Conservation (phyloP, 2,888 invertebrate genomes). For the Microplitis manilae region DNA sequence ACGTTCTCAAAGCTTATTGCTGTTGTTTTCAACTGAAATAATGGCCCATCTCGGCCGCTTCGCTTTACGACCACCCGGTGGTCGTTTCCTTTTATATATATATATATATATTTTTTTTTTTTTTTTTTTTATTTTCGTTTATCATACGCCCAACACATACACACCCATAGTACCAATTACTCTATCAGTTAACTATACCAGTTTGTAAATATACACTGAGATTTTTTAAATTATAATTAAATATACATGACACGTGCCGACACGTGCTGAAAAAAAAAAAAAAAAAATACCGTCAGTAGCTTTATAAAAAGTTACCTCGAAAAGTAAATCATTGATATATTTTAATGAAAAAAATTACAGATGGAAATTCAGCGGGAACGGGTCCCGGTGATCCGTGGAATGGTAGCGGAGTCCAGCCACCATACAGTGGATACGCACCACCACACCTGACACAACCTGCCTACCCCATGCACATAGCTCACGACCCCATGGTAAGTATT, state of each 20-base stretch:
- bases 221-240: too few relatives aligned
- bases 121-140: too few relatives aligned
- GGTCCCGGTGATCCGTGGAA: slow-evolving; percentile 73
- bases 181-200: background rate
- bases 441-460: slow-evolving; percentile 70
- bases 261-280: background rate
- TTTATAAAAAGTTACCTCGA: background rate
- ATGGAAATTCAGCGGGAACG: slow-evolving; percentile 71
- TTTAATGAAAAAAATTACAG: slow-evolving; percentile 57
- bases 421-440: slow-evolving; percentile 69
- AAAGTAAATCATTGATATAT: background rate
- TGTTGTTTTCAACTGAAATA: slow-evolving; percentile 67
- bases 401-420: slow-evolving; percentile 73
- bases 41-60: slow-evolving; percentile 49
- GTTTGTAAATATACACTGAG: background rate
- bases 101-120: too few relatives aligned
- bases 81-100: slow-evolving; percentile 18
- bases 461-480: slow-evolving; percentile 72
- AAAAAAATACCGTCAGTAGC: background rate
- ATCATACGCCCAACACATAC: background rate
- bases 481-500: slow-evolving; percentile 72
- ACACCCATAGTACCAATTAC: background rate
- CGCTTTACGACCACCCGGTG: slow-evolving; percentile 22
- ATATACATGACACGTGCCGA: background rate
- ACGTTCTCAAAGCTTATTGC: slow-evolving; percentile 63